Conservation (phyloP, 2,113 vertebrate species). For the Forbesichthys agassizii region DNA sequence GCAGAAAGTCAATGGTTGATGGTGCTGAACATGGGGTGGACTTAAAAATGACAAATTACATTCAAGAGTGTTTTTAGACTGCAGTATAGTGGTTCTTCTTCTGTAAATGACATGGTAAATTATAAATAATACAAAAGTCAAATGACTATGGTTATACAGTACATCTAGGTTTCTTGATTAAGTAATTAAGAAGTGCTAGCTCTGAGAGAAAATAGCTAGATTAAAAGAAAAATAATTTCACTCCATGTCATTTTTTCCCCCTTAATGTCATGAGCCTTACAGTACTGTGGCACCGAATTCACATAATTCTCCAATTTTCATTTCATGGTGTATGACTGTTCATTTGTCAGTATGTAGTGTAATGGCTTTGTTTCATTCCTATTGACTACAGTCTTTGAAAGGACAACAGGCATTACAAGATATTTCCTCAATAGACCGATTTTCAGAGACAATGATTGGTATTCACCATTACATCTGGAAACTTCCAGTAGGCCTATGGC, state of each 20-base stretch:
- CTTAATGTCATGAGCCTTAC: conserved; percentile 10
- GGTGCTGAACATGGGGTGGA: conserved; percentile 50
- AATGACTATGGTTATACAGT: conserved; percentile 53
- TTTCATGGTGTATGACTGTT: conserved; percentile 9
- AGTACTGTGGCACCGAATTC: conserved; percentile 14
- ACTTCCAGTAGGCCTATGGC: neutral
- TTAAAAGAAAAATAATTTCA: conserved; percentile 51
- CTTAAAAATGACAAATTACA: conserved; percentile 41
- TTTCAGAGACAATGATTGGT: conserved; percentile 12
- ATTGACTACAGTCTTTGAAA: conserved; percentile 24
- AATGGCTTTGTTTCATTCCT: conserved; percentile 8
- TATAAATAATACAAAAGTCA: conserved; percentile 63
- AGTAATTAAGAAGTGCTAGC: neutral
- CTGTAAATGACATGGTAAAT: conserved; percentile 40
- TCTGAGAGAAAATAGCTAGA: conserved; percentile 2
- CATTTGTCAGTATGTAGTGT: neutral
- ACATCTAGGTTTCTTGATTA: conserved; percentile 23
- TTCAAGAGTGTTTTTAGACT: conserved; percentile 35
- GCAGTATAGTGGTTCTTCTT: conserved; percentile 38
- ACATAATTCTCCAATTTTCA: conserved; percentile 35
- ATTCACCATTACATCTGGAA: conserved; percentile 2
- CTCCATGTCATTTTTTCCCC: conserved; percentile 30
- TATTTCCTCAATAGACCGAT: conserved; percentile 20
- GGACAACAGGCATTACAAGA: conserved; percentile 4
- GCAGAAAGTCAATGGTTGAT: conserved; percentile 54